Conservation (phyloP, 53 echinoderm and acorn worm genomes). For the Holothuria scabra region DNA sequence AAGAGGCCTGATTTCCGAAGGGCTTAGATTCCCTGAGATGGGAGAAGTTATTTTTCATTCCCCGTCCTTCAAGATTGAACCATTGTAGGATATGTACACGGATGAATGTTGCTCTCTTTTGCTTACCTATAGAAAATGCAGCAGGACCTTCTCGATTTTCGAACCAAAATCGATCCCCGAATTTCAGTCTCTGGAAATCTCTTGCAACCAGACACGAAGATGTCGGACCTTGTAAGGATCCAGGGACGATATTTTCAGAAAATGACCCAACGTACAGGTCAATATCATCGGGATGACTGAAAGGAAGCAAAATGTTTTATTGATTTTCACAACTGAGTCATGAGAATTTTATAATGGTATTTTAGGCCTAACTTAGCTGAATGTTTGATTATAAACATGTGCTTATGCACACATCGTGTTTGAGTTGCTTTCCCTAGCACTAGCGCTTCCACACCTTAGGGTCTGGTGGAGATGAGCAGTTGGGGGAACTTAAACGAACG, state of each 20-base stretch:
- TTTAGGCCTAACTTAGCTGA: too few relatives aligned
- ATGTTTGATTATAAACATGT: too few relatives aligned
- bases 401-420: too few relatives aligned
- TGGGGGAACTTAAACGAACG: too few relatives aligned
- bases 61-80: neutral
- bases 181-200: conserved; percentile 63
- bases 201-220: conserved; percentile 72
- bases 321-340: too few relatives aligned
- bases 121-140: conserved; percentile 65
- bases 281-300: conserved; percentile 64
- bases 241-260: conserved; percentile 64
- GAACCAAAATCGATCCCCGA: conserved; percentile 89
- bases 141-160: conserved; percentile 63
- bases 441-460: too few relatives aligned
- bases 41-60: too few relatives aligned
- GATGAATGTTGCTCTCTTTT: neutral
- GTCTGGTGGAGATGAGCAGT: too few relatives aligned
- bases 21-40: too few relatives aligned
- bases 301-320: neutral
- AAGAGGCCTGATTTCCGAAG: too few relatives aligned
- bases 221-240: conserved; percentile 78
- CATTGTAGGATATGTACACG: neutral
- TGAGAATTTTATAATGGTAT: too few relatives aligned
- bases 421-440: too few relatives aligned
- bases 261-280: conserved; percentile 78